Percentiles rank a stretch among this genome's conserved stretches.
These are phyloP conservation scores for Lepus townsendii DNA, from an alignment of 2,797 vertebrate species.

Conservation along the genomic window DNA sequence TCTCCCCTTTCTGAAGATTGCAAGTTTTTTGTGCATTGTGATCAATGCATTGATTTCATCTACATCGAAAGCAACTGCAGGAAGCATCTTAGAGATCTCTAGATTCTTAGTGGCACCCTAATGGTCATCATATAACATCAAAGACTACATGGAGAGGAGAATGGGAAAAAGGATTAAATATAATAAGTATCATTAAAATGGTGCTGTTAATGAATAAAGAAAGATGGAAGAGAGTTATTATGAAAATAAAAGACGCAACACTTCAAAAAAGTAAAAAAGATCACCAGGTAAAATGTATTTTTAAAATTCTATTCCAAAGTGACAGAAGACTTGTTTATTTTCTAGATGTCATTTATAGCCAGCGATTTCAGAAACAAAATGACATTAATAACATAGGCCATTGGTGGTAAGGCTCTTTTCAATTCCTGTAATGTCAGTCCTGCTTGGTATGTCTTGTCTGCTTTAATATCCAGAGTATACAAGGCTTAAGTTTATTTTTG, in stretches of 20 bases:
- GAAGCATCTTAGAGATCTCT: background rate
- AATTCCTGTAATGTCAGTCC: background rate
- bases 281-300: background rate
- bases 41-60: background rate
- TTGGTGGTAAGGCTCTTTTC: background rate
- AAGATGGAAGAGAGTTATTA: background rate
- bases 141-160: background rate
- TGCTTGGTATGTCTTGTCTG: background rate
- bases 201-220: background rate
- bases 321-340: background rate
- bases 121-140: background rate
- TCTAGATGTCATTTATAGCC: background rate
- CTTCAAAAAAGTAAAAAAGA: background rate
- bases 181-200: background rate
- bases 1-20: background rate
- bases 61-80: background rate
- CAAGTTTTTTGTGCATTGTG: background rate
- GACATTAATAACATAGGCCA: background rate
- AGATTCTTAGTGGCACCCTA: background rate
- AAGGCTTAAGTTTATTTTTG: background rate
- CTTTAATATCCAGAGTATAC: background rate
- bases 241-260: background rate
- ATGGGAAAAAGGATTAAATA: fast-evolving
- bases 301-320: background rate
- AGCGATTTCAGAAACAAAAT: conserved; percentile 1